phyloP scores from a whole-genome alignment of 2,113 vertebrate species.

The Ceuthmochares aereus region DNA sequence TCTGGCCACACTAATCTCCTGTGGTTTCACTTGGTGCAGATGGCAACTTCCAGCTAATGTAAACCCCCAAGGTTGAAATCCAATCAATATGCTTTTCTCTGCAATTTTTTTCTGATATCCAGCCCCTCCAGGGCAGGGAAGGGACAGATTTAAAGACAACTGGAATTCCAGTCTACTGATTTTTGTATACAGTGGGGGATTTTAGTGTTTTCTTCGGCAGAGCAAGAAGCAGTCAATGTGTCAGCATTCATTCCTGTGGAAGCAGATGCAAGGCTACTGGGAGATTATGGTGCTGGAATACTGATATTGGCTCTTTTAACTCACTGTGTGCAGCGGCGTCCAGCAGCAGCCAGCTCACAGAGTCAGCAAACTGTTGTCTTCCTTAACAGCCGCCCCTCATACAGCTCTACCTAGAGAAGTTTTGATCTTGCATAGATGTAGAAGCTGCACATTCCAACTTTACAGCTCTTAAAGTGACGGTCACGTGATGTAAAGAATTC shows the following conservation, averaged over 20 bases:
- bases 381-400: background rate
- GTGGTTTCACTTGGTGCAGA: background rate
- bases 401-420: background rate
- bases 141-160: background rate
- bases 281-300: background rate
- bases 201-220: background rate
- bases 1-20: background rate
- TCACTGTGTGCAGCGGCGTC: background rate
- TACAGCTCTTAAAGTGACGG: background rate
- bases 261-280: background rate
- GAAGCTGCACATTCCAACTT: background rate
- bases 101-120: background rate
- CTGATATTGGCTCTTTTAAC: background rate
- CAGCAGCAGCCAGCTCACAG: background rate
- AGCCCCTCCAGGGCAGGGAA: background rate
- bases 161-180: background rate
- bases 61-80: accelerated
- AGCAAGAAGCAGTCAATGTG: background rate
- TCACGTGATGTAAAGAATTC: background rate
- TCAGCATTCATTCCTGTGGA: background rate
- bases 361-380: background rate
- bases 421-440: background rate
- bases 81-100: background rate
- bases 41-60: background rate
- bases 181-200: background rate